Evolutionary conservation across 2,113 vertebrate genomes (phyloP).

Genomic region (Gymnobelideus leadbeateri): DNA sequence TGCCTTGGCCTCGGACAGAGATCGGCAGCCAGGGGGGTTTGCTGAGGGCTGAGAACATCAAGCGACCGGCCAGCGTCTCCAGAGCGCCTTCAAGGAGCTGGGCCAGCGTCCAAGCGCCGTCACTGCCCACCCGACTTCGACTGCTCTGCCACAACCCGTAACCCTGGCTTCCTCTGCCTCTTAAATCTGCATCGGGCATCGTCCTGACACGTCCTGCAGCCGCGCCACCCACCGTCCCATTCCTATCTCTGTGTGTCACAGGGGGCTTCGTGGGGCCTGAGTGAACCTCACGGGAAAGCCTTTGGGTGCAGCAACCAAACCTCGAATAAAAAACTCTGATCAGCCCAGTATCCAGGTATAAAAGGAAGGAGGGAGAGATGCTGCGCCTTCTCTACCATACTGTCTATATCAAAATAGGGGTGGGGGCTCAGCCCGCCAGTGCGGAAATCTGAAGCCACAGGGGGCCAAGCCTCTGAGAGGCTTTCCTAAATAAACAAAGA

Average conservation of each 20-base stretch:
- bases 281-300: slow-evolving; percentile 63
- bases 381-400: slow-evolving; percentile 58
- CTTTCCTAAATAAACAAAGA: slow-evolving; percentile 60
- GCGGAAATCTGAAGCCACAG: slow-evolving; percentile 65
- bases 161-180: slow-evolving; percentile 14
- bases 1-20: slow-evolving; percentile 45
- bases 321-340: slow-evolving; percentile 67
- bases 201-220: slow-evolving; percentile 45
- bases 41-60: too few relatives aligned
- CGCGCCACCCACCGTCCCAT: slow-evolving; percentile 5
- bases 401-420: slow-evolving; percentile 71
- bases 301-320: slow-evolving; percentile 65
- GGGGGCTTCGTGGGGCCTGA: slow-evolving; percentile 24
- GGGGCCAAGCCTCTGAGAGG: slow-evolving; percentile 57
- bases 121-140: accelerated
- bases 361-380: slow-evolving; percentile 53
- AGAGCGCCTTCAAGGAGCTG: not conserved
- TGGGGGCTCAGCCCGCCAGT: slow-evolving; percentile 69
- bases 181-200: slow-evolving; percentile 48
- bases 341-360: slow-evolving; percentile 41
- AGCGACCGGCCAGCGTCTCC: not conserved
- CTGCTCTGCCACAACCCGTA: accelerated
- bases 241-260: slow-evolving; percentile 39
- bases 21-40: not conserved
- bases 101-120: accelerated